Evolutionary conservation across 1,140 invertebrate species (phyloP).

Genomic region (Ceratina japonica): DNA sequence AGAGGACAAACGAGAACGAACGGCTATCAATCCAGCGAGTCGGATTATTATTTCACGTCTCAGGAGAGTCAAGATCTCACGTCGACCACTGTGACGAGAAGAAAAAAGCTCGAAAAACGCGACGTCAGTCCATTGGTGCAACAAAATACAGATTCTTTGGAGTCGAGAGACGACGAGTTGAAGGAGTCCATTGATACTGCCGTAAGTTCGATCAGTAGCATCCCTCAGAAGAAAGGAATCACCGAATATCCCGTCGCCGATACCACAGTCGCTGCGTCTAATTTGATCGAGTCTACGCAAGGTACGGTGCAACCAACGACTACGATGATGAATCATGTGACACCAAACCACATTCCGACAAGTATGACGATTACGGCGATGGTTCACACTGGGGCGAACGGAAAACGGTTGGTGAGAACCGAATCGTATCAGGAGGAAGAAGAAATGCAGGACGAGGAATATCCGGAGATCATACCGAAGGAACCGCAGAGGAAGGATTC

Average conservation of each 20-base stretch:
- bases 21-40: constrained; percentile 71
- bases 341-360: constrained; percentile 67
- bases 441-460: constrained; percentile 71
- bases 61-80: constrained; percentile 67
- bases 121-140: constrained; percentile 74
- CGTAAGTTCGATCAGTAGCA: constrained; percentile 80
- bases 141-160: constrained; percentile 81
- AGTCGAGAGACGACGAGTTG: constrained; percentile 81
- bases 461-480: constrained; percentile 68
- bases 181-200: constrained; percentile 83
- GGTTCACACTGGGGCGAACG: constrained; percentile 70
- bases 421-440: constrained; percentile 75
- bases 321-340: constrained; percentile 68
- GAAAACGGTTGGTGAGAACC: constrained; percentile 69
- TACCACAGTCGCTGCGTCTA: constrained; percentile 19
- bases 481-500: constrained; percentile 74
- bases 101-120: constrained; percentile 69
- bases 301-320: constrained; percentile 55
- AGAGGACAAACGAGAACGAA: constrained; percentile 72
- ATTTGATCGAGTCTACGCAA: constrained; percentile 67
- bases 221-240: constrained; percentile 71
- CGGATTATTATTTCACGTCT: constrained; percentile 72
- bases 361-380: constrained; percentile 74
- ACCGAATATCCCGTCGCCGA: constrained; percentile 71
- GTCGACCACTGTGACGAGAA: constrained; percentile 55